Evolutionary conservation across 2,797 vertebrate species (phyloP).

Genomic region (Vespertilio murinus): DNA sequence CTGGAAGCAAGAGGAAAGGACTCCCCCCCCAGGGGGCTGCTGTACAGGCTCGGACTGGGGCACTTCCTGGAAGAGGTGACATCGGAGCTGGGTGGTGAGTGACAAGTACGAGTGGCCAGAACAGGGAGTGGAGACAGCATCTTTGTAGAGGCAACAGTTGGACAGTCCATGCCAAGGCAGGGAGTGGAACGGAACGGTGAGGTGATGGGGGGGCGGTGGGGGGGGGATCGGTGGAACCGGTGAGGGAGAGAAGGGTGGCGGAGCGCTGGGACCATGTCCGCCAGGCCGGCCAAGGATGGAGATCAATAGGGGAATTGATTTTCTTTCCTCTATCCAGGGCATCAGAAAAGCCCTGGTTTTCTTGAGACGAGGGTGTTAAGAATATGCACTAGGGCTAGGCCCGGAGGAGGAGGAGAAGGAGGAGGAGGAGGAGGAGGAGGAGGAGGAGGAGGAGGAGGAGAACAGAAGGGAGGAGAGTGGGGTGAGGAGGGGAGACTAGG

Average conservation of each 20-base stretch:
- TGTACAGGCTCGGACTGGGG: no score
- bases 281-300: background rate
- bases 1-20: no score
- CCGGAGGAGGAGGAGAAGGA: background rate
- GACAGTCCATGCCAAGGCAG: background rate
- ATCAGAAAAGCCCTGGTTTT: background rate
- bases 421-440: background rate
- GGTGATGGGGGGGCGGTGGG: background rate
- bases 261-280: background rate
- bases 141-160: background rate
- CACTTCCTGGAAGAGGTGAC: background rate
- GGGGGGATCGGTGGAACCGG: background rate
- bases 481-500: no score
- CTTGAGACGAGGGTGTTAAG: background rate
- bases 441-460: background rate
- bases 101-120: background rate
- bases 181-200: background rate
- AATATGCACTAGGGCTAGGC: background rate
- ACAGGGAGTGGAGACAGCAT: background rate
- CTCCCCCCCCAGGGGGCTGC: background rate
- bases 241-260: background rate
- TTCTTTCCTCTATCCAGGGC: conserved; percentile 9
- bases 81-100: background rate
- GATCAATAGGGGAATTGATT: background rate
- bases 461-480: background rate